These are phyloP conservation scores for Anthopleura sola DNA, from an alignment of 64 coral and sea anemone species.

Conservation along the genomic window DNA sequence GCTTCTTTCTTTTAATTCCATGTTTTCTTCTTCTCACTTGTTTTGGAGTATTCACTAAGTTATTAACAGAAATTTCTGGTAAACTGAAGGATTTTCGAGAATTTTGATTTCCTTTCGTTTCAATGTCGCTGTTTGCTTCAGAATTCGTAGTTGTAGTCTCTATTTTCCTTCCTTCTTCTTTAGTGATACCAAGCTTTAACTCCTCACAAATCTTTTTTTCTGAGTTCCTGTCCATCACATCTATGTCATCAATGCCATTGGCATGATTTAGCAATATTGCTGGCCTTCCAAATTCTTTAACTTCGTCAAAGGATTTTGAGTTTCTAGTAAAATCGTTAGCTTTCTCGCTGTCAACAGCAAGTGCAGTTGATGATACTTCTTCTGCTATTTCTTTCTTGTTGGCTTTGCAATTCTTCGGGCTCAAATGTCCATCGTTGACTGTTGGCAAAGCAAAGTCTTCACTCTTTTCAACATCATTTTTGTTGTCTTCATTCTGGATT, in stretches of 20 bases:
- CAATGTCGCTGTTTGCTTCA: background rate
- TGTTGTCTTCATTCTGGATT: background rate
- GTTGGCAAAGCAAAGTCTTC: background rate
- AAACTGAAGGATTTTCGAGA: constrained; percentile 1
- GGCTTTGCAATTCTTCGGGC: background rate
- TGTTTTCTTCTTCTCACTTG: background rate
- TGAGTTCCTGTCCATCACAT: background rate
- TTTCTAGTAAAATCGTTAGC: background rate
- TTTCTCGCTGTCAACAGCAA: background rate
- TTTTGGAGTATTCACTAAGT: background rate
- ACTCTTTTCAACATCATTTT: background rate
- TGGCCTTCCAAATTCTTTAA: background rate
- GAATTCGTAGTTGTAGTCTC: too few species aligned
- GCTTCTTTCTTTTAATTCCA: background rate
- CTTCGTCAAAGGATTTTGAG: background rate
- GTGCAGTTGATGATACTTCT: background rate
- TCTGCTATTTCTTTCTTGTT: background rate
- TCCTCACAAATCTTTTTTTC: background rate
- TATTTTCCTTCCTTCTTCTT: background rate
- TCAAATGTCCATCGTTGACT: background rate
- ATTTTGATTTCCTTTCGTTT: background rate
- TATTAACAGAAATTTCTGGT: background rate
- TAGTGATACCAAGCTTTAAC: background rate
- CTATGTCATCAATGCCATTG: background rate
- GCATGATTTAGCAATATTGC: background rate